Conservation (phyloP, 1,140 invertebrate species). For the Linepithema humile region DNA sequence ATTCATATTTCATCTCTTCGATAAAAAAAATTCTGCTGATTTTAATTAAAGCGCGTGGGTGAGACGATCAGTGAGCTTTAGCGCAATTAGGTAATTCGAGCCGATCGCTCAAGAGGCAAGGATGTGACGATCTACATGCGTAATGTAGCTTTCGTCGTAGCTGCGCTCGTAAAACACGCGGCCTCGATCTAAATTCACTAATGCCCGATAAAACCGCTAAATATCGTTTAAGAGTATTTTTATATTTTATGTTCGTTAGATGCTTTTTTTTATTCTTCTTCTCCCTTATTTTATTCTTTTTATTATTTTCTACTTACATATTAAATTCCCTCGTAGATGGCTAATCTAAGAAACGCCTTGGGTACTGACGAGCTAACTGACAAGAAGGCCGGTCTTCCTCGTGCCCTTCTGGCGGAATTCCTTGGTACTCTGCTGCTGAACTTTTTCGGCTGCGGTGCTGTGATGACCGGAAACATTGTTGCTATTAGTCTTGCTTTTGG, state of each 20-base stretch:
- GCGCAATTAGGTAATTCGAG: conserved; percentile 69
- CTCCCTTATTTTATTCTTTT: neutral
- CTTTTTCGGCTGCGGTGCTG: conserved; percentile 93
- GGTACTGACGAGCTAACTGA: conserved; percentile 88
- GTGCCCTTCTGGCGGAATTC: conserved; percentile 93
- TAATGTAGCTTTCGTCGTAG: conserved; percentile 73
- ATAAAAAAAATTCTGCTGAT: neutral
- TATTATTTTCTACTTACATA: neutral
- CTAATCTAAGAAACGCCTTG: conserved; percentile 86
- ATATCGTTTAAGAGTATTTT: conserved; percentile 48
- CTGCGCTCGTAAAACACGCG: conserved; percentile 67
- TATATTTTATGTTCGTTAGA: neutral
- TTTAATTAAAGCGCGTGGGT: conserved; percentile 64
- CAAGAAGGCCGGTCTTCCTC: conserved; percentile 86
- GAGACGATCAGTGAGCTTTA: conserved; percentile 60
- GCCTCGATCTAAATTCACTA: conserved; percentile 80
- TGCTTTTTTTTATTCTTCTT: neutral
- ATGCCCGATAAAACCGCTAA: conserved; percentile 77
- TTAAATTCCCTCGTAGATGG: conserved; percentile 76
- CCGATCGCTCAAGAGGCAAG: conserved; percentile 50
- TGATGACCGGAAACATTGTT: conserved; percentile 87
- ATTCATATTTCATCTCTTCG: neutral
- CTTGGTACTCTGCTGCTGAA: conserved; percentile 92
- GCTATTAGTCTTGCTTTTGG: conserved; percentile 95
- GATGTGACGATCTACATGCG: conserved; percentile 69